Evolutionary conservation across 2,888 invertebrate species (phyloP).

Genomic region (Teleogryllus oceanicus): DNA sequence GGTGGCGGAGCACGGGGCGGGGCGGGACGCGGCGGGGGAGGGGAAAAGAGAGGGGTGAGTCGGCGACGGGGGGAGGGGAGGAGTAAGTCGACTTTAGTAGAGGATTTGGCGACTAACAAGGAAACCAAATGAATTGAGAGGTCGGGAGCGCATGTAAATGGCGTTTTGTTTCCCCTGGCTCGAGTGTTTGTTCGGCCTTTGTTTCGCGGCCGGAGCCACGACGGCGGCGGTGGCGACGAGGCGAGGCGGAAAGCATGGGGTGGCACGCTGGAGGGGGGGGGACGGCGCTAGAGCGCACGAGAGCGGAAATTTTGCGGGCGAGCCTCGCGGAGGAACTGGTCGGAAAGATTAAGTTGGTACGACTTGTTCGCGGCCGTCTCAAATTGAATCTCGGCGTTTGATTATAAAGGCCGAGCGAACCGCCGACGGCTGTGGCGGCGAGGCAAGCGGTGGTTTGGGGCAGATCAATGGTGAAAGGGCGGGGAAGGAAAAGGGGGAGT

Average conservation of each 20-base stretch:
- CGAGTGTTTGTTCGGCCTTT: slow-evolving; percentile 7
- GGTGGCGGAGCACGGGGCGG: not conserved
- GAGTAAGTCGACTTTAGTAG: slow-evolving; percentile 18
- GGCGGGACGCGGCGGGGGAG: not conserved
- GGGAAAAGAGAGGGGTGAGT: not conserved
- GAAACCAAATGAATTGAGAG: slow-evolving; percentile 18
- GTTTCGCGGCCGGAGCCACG: not conserved
- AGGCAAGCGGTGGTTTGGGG: too few relatives aligned
- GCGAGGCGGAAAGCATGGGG: not conserved
- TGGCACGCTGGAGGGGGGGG: not conserved
- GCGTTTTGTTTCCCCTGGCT: slow-evolving; percentile 18
- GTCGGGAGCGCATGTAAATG: slow-evolving; percentile 1
- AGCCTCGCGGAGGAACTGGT: not conserved
- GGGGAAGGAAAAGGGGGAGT: too few relatives aligned
- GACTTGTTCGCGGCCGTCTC: not conserved
- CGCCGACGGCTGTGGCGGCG: too few relatives aligned
- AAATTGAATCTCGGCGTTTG: slow-evolving; percentile 18
- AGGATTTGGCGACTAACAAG: slow-evolving; percentile 9
- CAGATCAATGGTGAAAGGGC: too few relatives aligned
- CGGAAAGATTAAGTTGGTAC: not conserved
- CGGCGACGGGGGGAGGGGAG: not conserved
- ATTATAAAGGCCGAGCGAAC: not conserved
- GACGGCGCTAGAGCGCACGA: not conserved
- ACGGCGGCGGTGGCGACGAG: not conserved
- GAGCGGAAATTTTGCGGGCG: not conserved